These are phyloP conservation scores for Planiliza haematocheilus DNA, from an alignment of 2,113 vertebrate genomes.

Conservation along the genomic window DNA sequence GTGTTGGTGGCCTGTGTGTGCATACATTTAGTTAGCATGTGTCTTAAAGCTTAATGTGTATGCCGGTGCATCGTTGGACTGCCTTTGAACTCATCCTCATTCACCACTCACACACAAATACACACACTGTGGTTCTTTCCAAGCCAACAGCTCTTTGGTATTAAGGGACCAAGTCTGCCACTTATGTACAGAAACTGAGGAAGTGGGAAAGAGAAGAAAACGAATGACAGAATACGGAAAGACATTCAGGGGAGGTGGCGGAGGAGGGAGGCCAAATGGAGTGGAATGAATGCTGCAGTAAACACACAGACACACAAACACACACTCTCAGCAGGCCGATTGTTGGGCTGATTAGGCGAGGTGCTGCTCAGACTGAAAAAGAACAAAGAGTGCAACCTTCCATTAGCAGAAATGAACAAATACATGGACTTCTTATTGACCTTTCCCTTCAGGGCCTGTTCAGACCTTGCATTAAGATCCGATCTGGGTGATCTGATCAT, in stretches of 20 bases:
- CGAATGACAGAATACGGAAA: conserved; percentile 51
- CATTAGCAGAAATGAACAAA: neutral
- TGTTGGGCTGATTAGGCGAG: conserved; percentile 50
- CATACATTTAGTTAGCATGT: conserved; percentile 36
- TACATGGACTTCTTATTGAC: neutral
- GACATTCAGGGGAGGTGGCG: conserved; percentile 6
- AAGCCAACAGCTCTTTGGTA: conserved; percentile 55
- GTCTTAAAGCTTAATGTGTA: conserved; percentile 30
- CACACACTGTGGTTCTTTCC: conserved; percentile 17
- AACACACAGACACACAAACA: conserved; percentile 9
- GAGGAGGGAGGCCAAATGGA: conserved; percentile 25
- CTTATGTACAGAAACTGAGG: conserved; percentile 33
- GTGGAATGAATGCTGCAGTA: conserved; percentile 40
- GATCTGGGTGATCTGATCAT: no score
- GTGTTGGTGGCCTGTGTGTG: conserved; percentile 4
- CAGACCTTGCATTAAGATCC: no score
- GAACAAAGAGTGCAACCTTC: conserved; percentile 21
- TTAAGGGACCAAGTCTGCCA: conserved; percentile 8
- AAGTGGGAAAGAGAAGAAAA: conserved; percentile 46
- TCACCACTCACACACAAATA: conserved; percentile 1
- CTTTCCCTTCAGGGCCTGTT: neutral
- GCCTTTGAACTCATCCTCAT: conserved; percentile 12
- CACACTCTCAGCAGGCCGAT: conserved; percentile 29
- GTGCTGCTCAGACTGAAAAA: conserved; percentile 43
- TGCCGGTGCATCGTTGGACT: conserved; percentile 22